Percentiles rank a stretch among this genome's conserved stretches.
Evolutionary conservation across 2,797 vertebrate genomes (phyloP).

Genomic region (Mallotus villosus): DNA sequence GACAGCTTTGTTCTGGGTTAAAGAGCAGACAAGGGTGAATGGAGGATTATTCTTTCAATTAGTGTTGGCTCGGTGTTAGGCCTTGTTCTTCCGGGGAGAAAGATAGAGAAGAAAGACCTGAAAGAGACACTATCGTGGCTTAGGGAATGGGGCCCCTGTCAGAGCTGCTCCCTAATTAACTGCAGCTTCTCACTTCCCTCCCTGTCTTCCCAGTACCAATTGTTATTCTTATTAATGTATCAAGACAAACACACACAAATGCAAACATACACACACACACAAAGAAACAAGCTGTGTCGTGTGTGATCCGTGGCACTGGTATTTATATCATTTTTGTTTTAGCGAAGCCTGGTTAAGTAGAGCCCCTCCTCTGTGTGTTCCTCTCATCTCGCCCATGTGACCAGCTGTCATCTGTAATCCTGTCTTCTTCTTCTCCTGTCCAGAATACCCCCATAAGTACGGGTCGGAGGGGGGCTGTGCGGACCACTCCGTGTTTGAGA

Average conservation of each 20-base stretch:
- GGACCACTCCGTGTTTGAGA: conserved; percentile 92
- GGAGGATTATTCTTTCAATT: conserved; percentile 16
- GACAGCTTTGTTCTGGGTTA: conserved; percentile 1
- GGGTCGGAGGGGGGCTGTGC: conserved; percentile 94
- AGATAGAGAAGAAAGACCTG: conserved; percentile 6
- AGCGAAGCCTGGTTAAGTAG: too few species aligned
- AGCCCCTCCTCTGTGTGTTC: not conserved
- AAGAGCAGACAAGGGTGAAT: conserved; percentile 6
- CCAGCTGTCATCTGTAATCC: conserved; percentile 10
- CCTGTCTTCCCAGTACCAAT: not conserved
- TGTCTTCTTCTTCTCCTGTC: not conserved
- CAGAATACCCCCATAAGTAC: conserved; percentile 97
- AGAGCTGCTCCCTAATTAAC: not conserved
- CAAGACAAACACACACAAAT: not conserved
- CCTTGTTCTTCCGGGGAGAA: conserved; percentile 10
- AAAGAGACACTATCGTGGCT: not conserved
- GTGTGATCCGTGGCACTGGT: too few species aligned
- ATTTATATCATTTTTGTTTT: too few species aligned
- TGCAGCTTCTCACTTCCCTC: not conserved
- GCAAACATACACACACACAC: too few species aligned
- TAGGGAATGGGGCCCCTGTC: conserved; percentile 10
- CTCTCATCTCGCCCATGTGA: conserved; percentile 12
- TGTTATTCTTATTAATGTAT: not conserved
- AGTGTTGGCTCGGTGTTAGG: not conserved
- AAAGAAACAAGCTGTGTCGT: not conserved